Percentiles rank a stretch among this genome's conserved stretches.
These are phyloP conservation scores for Eudyptes chrysolophus DNA, from an alignment of 2,113 vertebrate genomes.

Conservation along the genomic window DNA sequence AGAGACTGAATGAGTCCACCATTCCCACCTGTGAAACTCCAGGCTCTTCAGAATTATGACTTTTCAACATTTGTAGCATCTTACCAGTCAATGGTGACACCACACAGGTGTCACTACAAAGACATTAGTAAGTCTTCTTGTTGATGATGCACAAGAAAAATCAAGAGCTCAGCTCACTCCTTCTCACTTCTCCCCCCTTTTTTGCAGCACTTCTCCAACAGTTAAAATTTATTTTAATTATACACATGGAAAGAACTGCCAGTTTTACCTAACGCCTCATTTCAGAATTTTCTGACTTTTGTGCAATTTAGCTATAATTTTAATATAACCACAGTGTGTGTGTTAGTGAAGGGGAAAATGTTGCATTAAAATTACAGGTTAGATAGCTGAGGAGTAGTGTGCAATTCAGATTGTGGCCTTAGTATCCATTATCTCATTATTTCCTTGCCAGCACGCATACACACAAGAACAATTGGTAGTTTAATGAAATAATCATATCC, in stretches of 20 bases:
- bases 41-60: background rate
- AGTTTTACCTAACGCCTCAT: background rate
- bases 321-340: background rate
- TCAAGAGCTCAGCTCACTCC: background rate
- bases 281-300: conserved; percentile 22
- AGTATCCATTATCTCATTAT: conserved; percentile 42
- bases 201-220: background rate
- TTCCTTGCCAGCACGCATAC: conserved; percentile 15
- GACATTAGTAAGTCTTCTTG: background rate
- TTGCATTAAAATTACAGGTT: conserved; percentile 27
- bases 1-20: rapidly evolving
- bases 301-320: conserved; percentile 12
- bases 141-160: background rate
- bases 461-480: background rate
- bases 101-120: background rate
- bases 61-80: background rate
- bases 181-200: background rate
- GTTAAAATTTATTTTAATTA: background rate
- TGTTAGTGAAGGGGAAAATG: conserved; percentile 10
- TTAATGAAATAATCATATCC: conserved; percentile 58
- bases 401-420: background rate
- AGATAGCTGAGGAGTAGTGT: background rate
- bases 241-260: background rate
- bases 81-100: background rate
- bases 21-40: background rate